Base-by-base conservation (phyloP, 2,797 vertebrate genomes). In the Intellagama lesueurii region DNA sequence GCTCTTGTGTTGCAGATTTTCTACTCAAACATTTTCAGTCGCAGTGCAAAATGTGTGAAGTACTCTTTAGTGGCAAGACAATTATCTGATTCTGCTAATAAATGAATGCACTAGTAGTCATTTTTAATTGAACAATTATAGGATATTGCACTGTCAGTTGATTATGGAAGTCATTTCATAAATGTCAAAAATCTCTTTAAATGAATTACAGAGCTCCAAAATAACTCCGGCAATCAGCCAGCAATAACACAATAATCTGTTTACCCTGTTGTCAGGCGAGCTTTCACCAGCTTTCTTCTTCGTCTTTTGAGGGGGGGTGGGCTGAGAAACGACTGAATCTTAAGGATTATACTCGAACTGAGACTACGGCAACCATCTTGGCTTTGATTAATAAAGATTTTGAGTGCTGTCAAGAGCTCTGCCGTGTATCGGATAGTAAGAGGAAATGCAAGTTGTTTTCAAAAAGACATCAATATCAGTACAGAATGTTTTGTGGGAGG, bases 131-230 rank as follows among this genome's bases (percentile, higher is more conserved):
- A 98, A 98, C 98, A 98, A 98, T 99, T 98, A 98, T 97, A 97
- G 98, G 96, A 97, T 97, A 97, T 97, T 97, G 97, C 97, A 96
- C 96, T 97, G 95, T 95, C 97, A 97, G 96, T 97, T 97, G 97
- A 97, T 98, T 97, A 97, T 97, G 96, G 96, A 96, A 97, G 96
- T 97, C 94, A 97, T 98, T 98, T 98, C 96, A 97, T 97, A 98
- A 98, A 98, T 98, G 98, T 98, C 98, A 98, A 98, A 98, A 98
- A 98, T 98, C 98, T 98, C 98, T 98, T 98, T 98, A 98, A 98
- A 98, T 98, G 97, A 98, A 98, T 98, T 97, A 97, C 97, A 96
- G 97, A 97, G 96, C 96, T 97, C 97, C 97, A 96, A 97, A 98
- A 97, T 97, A 97, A 98, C 97, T 97, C 96, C 96, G 93, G 97